Conservation (phyloP, 1,140 invertebrate species). For the Pentalonia nigronervosa region DNA sequence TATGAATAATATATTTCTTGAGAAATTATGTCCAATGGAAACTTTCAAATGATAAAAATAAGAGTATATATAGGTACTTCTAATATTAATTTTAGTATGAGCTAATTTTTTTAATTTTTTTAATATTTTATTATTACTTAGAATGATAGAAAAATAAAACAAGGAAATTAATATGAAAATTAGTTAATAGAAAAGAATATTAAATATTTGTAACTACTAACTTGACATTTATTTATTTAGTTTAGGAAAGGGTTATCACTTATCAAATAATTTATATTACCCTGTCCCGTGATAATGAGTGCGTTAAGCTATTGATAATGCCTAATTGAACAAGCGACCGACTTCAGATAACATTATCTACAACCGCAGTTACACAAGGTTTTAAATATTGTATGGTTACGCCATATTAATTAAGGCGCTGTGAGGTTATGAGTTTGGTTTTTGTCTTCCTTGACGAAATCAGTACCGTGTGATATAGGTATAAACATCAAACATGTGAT, state of each 20-base stretch:
- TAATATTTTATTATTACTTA: neutral
- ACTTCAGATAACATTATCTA: neutral
- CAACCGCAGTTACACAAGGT: neutral
- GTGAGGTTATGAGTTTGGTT: neutral
- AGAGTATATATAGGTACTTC: neutral
- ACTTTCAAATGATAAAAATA: neutral
- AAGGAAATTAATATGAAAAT: slow-evolving; percentile 21
- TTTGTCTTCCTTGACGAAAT: neutral
- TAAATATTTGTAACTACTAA: slow-evolving; percentile 7
- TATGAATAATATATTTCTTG: neutral
- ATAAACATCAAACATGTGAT: slow-evolving; percentile 51
- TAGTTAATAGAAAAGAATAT: neutral
- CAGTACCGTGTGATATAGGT: neutral
- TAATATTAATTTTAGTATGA: neutral
- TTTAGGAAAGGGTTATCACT: slow-evolving; percentile 38
- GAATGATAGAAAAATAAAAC: neutral
- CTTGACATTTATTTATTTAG: neutral
- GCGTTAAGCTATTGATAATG: neutral
- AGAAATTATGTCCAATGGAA: neutral
- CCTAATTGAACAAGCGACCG: neutral
- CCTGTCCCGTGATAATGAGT: neutral
- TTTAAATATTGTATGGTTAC: neutral
- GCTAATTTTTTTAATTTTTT: neutral
- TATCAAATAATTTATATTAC: slow-evolving; percentile 32
- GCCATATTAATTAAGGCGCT: neutral